Evolutionary conservation across 2,888 invertebrate genomes (phyloP).

Genomic region (Metopia argyrocephala): DNA sequence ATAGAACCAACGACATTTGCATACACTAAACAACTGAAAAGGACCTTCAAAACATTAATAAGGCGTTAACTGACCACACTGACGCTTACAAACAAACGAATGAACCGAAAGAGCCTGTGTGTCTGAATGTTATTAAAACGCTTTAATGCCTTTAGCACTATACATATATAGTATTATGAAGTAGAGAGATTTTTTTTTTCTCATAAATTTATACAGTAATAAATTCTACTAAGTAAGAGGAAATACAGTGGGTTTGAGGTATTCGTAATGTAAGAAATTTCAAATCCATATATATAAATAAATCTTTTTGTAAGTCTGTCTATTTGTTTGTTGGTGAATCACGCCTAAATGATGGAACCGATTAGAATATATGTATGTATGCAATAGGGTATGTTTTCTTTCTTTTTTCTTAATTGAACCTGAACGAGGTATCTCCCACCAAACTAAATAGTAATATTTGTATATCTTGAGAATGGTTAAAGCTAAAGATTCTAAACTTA

Average conservation of each 20-base stretch:
- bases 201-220: background rate
- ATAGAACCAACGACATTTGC: background rate
- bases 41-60: slow-evolving; percentile 24
- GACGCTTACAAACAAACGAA: background rate
- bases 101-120: background rate
- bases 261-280: too few relatives aligned
- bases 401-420: too few relatives aligned
- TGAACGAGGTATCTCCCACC: too few relatives aligned
- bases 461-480: too few relatives aligned
- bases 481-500: too few relatives aligned
- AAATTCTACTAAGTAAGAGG: background rate
- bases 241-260: slow-evolving; percentile 20
- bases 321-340: too few relatives aligned
- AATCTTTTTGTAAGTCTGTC: too few relatives aligned
- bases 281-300: too few relatives aligned
- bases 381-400: too few relatives aligned
- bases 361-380: too few relatives aligned
- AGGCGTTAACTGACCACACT: slow-evolving; percentile 53
- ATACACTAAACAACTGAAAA: background rate
- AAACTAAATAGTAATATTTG: too few relatives aligned
- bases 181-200: background rate
- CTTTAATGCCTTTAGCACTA: slow-evolving; percentile 8
- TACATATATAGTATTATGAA: slow-evolving; percentile 20
- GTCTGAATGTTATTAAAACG: slow-evolving; percentile 37
- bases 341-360: too few relatives aligned